Percentiles rank a stretch among this genome's conserved stretches.
These are phyloP conservation scores for Congeria kusceri DNA, from an alignment of 2,888 invertebrate species.

Conservation along the genomic window DNA sequence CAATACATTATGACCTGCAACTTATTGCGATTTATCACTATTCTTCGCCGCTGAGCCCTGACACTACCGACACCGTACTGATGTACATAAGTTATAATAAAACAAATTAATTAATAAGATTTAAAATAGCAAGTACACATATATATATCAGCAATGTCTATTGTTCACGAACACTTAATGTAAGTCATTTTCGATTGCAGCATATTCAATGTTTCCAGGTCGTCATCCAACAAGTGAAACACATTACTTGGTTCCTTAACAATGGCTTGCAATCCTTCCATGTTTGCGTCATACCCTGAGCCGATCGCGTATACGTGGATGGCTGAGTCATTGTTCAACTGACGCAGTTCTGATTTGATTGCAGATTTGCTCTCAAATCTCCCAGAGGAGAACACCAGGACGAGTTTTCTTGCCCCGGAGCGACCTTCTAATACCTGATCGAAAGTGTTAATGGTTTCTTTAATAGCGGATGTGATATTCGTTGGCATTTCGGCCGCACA, in stretches of 20 bases:
- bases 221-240: not conserved
- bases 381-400: not conserved
- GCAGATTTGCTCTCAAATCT: not conserved
- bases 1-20: too few species aligned
- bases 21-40: too few species aligned
- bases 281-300: slow-evolving; percentile 4
- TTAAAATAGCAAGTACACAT: too few species aligned
- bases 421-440: not conserved
- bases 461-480: slow-evolving; percentile 3
- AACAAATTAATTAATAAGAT: too few species aligned
- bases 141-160: too few species aligned
- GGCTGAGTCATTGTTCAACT: not conserved
- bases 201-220: not conserved
- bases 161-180: not conserved
- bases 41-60: too few species aligned
- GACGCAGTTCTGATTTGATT: not conserved
- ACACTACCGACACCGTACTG: too few species aligned
- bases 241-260: slow-evolving; percentile 6
- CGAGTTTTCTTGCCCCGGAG: not conserved
- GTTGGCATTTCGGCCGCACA: not conserved
- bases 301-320: slow-evolving; percentile 4
- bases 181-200: slow-evolving; percentile 21
- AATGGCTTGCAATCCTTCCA: not conserved
- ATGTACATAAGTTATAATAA: too few species aligned
- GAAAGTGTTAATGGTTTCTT: not conserved